A percentile compares a stretch with the other conserved stretches of the same genome.
These are phyloP conservation scores for Coracias cyanogaster DNA, from an alignment of 2,797 vertebrate species.

Conservation along the genomic window DNA sequence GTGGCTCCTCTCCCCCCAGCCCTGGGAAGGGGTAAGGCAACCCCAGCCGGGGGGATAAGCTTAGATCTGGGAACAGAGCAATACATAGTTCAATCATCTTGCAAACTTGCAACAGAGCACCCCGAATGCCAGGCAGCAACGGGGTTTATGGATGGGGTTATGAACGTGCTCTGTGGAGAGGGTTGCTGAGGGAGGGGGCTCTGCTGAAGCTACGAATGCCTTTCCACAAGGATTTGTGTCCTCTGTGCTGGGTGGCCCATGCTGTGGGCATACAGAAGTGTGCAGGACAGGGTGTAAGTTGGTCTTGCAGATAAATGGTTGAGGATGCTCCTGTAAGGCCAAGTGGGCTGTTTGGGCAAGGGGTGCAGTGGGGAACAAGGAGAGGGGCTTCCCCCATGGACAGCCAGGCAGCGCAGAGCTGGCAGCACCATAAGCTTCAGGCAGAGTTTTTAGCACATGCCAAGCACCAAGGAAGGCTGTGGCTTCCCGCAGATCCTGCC, in stretches of 20 bases:
- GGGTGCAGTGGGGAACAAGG: background rate
- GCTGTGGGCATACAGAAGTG: rapidly evolving
- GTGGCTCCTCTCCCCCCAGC: background rate
- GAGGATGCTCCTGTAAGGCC: background rate
- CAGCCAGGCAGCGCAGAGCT: background rate
- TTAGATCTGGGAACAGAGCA: background rate
- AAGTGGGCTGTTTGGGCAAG: background rate
- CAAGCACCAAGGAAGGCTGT: background rate
- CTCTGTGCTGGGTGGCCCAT: rapidly evolving
- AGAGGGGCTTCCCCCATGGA: background rate
- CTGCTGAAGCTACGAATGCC: rapidly evolving
- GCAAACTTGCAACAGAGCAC: background rate
- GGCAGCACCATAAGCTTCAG: background rate
- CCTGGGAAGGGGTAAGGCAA: background rate
- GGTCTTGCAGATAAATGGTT: background rate
- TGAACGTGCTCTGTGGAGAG: background rate
- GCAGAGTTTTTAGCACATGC: background rate
- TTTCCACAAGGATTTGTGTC: background rate
- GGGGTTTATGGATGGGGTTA: background rate
- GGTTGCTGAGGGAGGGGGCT: background rate
- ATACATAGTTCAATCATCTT: background rate
- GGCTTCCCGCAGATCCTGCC: background rate
- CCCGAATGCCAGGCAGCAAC: rapidly evolving
- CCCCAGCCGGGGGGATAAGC: background rate
- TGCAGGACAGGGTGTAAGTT: background rate